phyloP scores from a whole-genome alignment of 2,888 invertebrate genomes.

The Drosophila falleni region DNA sequence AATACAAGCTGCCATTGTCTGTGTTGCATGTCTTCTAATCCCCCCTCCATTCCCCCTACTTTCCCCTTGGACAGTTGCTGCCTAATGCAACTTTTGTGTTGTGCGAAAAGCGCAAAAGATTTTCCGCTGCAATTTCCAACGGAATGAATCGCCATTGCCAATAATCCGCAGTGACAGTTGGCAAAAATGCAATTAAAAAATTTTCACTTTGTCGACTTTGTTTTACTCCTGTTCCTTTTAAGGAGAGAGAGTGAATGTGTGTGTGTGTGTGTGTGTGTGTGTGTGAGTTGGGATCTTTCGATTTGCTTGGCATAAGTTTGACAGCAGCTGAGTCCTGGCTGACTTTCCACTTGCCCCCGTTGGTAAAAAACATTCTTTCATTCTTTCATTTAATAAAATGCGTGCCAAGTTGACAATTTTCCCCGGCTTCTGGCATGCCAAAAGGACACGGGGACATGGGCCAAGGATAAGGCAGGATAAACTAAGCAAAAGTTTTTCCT shows the following conservation, averaged over 20 bases:
- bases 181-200: constrained; percentile 82
- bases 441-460: constrained; percentile 17
- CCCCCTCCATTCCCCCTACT: not conserved
- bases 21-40: not conserved
- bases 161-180: constrained; percentile 80
- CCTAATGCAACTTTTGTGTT: constrained; percentile 74
- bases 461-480: constrained; percentile 36
- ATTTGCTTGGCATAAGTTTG: constrained; percentile 78
- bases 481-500: constrained; percentile 45
- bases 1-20: constrained; percentile 48
- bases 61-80: not conserved
- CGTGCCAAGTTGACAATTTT: constrained; percentile 81
- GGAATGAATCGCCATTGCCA: constrained; percentile 75
- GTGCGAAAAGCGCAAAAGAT: constrained; percentile 54
- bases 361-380: constrained; percentile 71
- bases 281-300: constrained; percentile 53
- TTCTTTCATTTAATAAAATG: constrained; percentile 81
- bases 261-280: constrained; percentile 11
- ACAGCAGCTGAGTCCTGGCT: constrained; percentile 58
- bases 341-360: constrained; percentile 29
- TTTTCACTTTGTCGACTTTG: constrained; percentile 71
- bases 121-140: constrained; percentile 69
- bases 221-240: not conserved
- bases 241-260: not conserved
- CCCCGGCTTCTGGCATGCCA: constrained; percentile 23